Conservation (phyloP, 53 echinoderm and acorn worm species). For the Astropecten irregularis region DNA sequence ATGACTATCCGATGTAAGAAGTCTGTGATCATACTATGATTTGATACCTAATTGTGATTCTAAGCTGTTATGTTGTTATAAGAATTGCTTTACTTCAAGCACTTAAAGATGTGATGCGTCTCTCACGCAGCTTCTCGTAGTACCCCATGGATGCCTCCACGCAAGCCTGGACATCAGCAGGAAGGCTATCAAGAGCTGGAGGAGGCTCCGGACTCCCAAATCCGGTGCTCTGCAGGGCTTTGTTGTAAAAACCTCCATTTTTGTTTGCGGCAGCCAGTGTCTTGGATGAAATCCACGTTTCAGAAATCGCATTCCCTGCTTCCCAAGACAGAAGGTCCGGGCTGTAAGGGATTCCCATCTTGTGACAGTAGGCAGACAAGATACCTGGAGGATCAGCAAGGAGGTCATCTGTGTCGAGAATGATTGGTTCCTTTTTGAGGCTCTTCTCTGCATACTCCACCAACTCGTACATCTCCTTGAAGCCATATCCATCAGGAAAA, state of each 20-base stretch:
- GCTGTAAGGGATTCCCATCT: slow-evolving; percentile 45
- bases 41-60: no score
- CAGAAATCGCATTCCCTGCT: neutral
- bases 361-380: slow-evolving; percentile 33
- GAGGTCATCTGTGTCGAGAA: slow-evolving; percentile 52
- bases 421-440: slow-evolving; percentile 11
- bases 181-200: slow-evolving; percentile 29
- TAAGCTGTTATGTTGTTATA: no score
- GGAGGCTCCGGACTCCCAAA: slow-evolving; percentile 6
- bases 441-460: slow-evolving; percentile 29
- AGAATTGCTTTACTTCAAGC: no score
- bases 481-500: slow-evolving; percentile 30
- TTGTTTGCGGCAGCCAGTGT: neutral
- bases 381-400: slow-evolving; percentile 27
- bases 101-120: slow-evolving; percentile 13
- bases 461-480: slow-evolving; percentile 47
- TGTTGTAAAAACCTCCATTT: neutral
- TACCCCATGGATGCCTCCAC: slow-evolving; percentile 18
- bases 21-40: no score
- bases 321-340: slow-evolving; percentile 35
- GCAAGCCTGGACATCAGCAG: slow-evolving; percentile 28
- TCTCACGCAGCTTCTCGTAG: slow-evolving; percentile 29
- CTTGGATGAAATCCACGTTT: slow-evolving; percentile 34
- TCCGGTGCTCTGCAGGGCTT: slow-evolving; percentile 8
- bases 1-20: no score